Conservation (phyloP, 2,888 invertebrate species). For the Ypsolopha sequella region DNA sequence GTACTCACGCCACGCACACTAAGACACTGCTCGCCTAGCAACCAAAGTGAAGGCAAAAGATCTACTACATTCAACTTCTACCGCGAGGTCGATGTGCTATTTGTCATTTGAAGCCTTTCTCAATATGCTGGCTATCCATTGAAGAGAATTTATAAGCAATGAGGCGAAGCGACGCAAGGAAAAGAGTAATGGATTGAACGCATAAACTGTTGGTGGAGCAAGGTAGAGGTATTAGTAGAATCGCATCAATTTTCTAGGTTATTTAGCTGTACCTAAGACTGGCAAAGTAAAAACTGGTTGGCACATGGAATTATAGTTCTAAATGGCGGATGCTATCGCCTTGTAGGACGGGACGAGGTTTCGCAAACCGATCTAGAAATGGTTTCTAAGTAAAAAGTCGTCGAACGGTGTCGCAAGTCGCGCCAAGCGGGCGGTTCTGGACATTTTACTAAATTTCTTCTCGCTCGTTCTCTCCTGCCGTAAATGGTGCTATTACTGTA, state of each 20-base stretch:
- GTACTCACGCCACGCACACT: constrained; percentile 57
- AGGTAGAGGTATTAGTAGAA: constrained; percentile 41
- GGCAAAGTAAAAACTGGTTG: constrained; percentile 47
- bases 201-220: neutral
- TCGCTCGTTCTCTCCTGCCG: too few relatives aligned
- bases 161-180: neutral
- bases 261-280: constrained; percentile 32
- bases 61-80: constrained; percentile 32
- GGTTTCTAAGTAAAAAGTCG: constrained; percentile 17
- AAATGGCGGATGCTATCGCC: constrained; percentile 51
- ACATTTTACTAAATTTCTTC: neutral
- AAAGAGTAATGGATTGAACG: constrained; percentile 16
- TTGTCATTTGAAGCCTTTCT: constrained; percentile 5
- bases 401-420: neutral
- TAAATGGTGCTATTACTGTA: too few relatives aligned
- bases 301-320: constrained; percentile 39
- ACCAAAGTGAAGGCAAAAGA: constrained; percentile 61
- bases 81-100: constrained; percentile 16
- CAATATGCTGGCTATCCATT: constrained; percentile 15
- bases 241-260: constrained; percentile 53
- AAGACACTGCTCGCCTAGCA: constrained; percentile 39
- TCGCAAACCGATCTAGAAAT: constrained; percentile 49
- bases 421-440: neutral
- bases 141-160: constrained; percentile 9
- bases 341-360: constrained; percentile 41